A percentile compares a stretch with the other conserved stretches of the same genome.
phyloP scores from a whole-genome alignment of 2,888 invertebrate genomes.

The Globia sparganii region DNA sequence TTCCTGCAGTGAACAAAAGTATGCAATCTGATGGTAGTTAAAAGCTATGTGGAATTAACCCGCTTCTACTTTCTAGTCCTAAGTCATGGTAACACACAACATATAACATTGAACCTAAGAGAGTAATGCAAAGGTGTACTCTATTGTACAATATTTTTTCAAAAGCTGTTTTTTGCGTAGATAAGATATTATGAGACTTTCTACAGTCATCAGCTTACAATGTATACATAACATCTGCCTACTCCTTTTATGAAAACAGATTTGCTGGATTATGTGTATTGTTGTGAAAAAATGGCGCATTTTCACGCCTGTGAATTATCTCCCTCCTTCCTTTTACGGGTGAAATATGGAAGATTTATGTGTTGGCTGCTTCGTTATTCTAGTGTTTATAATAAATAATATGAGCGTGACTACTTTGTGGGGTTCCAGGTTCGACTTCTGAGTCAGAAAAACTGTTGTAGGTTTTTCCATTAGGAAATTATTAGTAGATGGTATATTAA shows the following conservation, averaged over 20 bases:
- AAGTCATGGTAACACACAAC: background rate
- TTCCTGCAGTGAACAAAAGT: background rate
- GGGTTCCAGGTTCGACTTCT: background rate
- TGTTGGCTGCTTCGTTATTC: background rate
- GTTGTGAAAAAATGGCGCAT: constrained; percentile 26
- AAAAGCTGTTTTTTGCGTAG: too few species aligned
- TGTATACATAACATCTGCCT: background rate
- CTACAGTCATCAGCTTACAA: background rate
- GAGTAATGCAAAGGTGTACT: too few species aligned
- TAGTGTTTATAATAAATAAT: background rate
- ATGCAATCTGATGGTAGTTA: background rate
- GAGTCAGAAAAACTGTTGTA: background rate
- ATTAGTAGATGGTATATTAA: background rate
- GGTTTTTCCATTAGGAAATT: background rate
- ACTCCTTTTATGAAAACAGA: constrained; percentile 24
- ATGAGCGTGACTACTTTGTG: background rate
- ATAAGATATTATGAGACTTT: background rate
- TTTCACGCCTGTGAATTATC: constrained; percentile 34
- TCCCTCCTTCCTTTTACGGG: constrained; percentile 23
- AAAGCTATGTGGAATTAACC: background rate
- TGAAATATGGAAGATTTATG: constrained; percentile 60
- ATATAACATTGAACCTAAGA: background rate
- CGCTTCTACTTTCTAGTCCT: background rate
- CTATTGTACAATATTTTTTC: too few species aligned
- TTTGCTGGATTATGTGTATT: constrained; percentile 23